These are phyloP conservation scores for Tenebrio molitor DNA, from an alignment of 1,140 invertebrate species.

Conservation along the genomic window DNA sequence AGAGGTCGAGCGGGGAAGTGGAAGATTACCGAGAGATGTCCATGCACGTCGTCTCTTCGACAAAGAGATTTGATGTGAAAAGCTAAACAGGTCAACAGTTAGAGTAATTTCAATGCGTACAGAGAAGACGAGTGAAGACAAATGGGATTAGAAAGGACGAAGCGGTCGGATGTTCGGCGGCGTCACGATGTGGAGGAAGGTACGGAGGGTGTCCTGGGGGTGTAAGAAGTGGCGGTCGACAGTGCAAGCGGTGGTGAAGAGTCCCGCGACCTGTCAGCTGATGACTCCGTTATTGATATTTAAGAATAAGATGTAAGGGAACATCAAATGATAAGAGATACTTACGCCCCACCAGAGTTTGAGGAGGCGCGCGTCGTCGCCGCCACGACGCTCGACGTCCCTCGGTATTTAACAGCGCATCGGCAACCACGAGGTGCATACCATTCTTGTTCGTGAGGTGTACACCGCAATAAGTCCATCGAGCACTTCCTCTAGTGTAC, in stretches of 20 bases:
- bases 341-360: conserved; percentile 57
- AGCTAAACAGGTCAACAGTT: too few species aligned
- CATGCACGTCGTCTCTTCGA: too few species aligned
- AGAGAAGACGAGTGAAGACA: too few species aligned
- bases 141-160: too few species aligned
- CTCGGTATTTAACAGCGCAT: conserved; percentile 62
- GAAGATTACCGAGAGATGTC: too few species aligned
- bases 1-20: too few species aligned
- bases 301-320: conserved; percentile 51
- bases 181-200: not conserved
- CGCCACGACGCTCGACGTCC: conserved; percentile 56
- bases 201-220: not conserved
- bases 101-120: too few species aligned
- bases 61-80: too few species aligned
- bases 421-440: conserved; percentile 56
- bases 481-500: not conserved
- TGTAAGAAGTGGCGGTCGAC: too few species aligned
- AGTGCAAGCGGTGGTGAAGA: not conserved
- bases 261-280: conserved; percentile 34
- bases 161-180: too few species aligned
- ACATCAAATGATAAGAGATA: conserved; percentile 58
- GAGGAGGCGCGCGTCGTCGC: conserved; percentile 58
- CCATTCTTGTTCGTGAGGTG: conserved; percentile 44
- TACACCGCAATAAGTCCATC: conserved; percentile 3
- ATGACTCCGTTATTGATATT: conserved; percentile 49